A percentile compares a stretch with the other conserved stretches of the same genome.
phyloP scores from a whole-genome alignment of 2,888 invertebrate species.

The Polia nebulosa region DNA sequence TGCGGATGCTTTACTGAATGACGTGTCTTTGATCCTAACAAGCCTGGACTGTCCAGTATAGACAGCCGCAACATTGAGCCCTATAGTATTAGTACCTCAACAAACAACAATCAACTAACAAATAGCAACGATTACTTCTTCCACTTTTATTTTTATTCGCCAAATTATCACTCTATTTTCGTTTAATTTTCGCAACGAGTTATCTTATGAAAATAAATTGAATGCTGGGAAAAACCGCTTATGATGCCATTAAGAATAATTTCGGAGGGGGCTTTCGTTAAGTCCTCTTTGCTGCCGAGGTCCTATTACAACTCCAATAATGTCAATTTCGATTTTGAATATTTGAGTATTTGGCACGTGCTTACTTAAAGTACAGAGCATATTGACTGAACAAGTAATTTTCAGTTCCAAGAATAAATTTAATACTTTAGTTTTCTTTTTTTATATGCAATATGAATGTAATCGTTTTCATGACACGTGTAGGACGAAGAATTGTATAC shows the following conservation, averaged over 20 bases:
- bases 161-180: slow-evolving; percentile 71
- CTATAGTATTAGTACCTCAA: background rate
- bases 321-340: slow-evolving; percentile 71
- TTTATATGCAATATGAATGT: background rate
- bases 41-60: slow-evolving; percentile 57
- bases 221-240: slow-evolving; percentile 78
- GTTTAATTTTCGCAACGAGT: slow-evolving; percentile 77
- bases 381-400: slow-evolving; percentile 8
- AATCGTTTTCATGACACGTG: slow-evolving; percentile 3
- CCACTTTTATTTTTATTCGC: slow-evolving; percentile 46
- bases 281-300: slow-evolving; percentile 70
- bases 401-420: slow-evolving; percentile 7
- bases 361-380: slow-evolving; percentile 12
- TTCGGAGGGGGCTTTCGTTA: slow-evolving; percentile 70
- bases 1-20: slow-evolving; percentile 73
- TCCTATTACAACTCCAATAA: slow-evolving; percentile 73
- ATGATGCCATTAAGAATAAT: slow-evolving; percentile 77
- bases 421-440: background rate
- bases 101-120: slow-evolving; percentile 46
- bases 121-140: slow-evolving; percentile 42
- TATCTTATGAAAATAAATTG: slow-evolving; percentile 80
- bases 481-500: background rate
- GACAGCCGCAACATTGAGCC: slow-evolving; percentile 22
- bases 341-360: slow-evolving; percentile 45
- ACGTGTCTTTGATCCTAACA: slow-evolving; percentile 75